Conservation (phyloP, 2,113 vertebrate genomes). For the Hystrix cristata region DNA sequence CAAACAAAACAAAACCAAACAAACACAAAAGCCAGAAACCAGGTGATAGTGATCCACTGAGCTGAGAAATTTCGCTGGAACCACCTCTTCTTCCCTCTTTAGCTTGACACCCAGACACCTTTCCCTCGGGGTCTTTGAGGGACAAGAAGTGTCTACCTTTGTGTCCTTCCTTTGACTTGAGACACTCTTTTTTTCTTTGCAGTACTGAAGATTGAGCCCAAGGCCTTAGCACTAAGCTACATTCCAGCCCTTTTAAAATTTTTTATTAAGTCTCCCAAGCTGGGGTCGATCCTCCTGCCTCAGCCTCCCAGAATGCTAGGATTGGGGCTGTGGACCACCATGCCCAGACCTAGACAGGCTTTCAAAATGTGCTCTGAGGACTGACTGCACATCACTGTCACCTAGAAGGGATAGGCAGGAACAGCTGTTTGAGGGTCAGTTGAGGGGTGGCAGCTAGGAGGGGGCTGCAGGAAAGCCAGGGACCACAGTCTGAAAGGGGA, state of each 20-base stretch:
- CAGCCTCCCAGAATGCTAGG: not conserved
- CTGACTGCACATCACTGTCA: not conserved
- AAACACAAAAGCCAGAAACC: not conserved
- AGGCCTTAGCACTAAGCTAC: not conserved
- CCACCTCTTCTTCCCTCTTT: accelerated
- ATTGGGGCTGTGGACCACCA: not conserved
- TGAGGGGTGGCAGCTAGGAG: not conserved
- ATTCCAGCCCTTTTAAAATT: not conserved
- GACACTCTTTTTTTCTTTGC: not conserved
- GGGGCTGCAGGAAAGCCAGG: not conserved
- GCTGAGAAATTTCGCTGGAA: not conserved
- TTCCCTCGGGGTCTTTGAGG: not conserved
- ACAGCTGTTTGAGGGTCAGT: not conserved
- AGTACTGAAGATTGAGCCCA: not conserved
- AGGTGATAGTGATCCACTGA: not conserved
- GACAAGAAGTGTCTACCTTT: not conserved
- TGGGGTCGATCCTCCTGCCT: not conserved
- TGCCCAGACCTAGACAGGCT: not conserved
- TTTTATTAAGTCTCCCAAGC: not conserved
- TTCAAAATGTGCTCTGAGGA: not conserved
- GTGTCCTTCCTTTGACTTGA: not conserved
- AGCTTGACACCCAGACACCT: not conserved
- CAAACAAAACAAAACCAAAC: not conserved
- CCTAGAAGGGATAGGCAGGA: not conserved
- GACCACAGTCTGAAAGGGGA: not conserved